Base-by-base conservation (phyloP, 37 sponge, comb jelly and placozoan species). In the Agelas oroides region DNA sequence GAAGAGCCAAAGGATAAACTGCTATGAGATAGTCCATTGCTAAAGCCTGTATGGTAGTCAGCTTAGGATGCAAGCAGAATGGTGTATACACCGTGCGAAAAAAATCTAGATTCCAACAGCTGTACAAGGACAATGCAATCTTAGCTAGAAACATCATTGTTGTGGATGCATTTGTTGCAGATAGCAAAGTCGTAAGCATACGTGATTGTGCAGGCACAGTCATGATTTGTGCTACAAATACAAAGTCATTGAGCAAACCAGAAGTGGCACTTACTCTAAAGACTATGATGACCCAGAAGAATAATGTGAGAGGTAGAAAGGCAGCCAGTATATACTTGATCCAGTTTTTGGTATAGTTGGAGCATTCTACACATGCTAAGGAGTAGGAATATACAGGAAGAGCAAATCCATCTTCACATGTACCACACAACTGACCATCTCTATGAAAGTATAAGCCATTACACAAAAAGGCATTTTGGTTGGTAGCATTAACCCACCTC, bases 11-110 rank as follows among this genome's bases (percentile, higher is more conserved):
- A 30, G 81, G 81, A 23, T 80, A 80, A 17, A 80, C 0, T 32
- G 81, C 81, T 20, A 80, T 21, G n/a, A 35, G 58, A 32, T 67
- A 80, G 37, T 80, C 81, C 17, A 80, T 57, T 30, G 81, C 70
- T 30, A 80, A 20, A 20, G 58, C 53, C 5, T 19, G 30, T 3
- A 80, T 57, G 11, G 70, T 53, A 55, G 19, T 33, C 6, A 68
- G 32, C 32, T 53, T 27, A 6, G 69, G 81, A 46, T 46, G 46
- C 46, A 46, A 46, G 46, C 46, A 46, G 8, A 46, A 46, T 46
- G 46, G 46, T 46, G 46, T 3, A 46, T 46, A 46, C 3, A 46
- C 8, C 8, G 46, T 46, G 46, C 46, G 46, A 80, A 69, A 80
- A 41, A 30, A 56, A 5, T 54, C 16, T 8, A 55, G 25, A 33